These are phyloP conservation scores for Melanogrammus aeglefinus DNA, from an alignment of 2,797 vertebrate species.

Conservation along the genomic window DNA sequence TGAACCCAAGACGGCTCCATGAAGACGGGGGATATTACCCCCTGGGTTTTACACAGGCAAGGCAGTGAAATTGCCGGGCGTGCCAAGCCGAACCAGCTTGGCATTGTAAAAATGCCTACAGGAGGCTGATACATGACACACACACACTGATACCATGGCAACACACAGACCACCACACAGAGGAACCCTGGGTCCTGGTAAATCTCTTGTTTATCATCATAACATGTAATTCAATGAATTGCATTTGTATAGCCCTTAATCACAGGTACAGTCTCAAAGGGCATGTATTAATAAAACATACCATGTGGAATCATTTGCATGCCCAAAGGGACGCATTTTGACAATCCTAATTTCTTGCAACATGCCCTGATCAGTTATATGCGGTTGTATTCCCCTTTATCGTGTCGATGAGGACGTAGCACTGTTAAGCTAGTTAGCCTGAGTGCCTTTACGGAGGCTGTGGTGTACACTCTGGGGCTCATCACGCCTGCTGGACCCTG, in stretches of 20 bases:
- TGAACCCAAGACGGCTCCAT: too few species aligned
- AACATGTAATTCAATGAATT: too few species aligned
- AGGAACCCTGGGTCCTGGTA: too few species aligned
- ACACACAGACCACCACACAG: background rate
- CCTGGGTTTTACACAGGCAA: too few species aligned
- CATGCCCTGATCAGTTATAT: background rate
- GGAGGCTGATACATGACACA: background rate
- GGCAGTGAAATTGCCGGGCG: too few species aligned
- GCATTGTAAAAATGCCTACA: too few species aligned
- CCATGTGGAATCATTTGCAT: background rate
- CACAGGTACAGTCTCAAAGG: too few species aligned
- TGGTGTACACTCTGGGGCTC: background rate
- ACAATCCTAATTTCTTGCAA: conserved; percentile 3
- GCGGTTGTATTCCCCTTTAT: background rate
- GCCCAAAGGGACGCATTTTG: background rate
- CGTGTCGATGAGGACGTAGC: background rate
- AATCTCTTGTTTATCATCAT: too few species aligned
- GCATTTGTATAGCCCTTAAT: too few species aligned
- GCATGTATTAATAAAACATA: background rate
- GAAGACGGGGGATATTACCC: too few species aligned
- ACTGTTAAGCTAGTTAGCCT: background rate
- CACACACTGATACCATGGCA: background rate
- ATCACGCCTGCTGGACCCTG: background rate
- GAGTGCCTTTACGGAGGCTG: too few species aligned
- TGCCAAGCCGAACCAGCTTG: too few species aligned